phyloP scores from a whole-genome alignment of 2,797 vertebrate species.

The Pelochelys cantorii region DNA sequence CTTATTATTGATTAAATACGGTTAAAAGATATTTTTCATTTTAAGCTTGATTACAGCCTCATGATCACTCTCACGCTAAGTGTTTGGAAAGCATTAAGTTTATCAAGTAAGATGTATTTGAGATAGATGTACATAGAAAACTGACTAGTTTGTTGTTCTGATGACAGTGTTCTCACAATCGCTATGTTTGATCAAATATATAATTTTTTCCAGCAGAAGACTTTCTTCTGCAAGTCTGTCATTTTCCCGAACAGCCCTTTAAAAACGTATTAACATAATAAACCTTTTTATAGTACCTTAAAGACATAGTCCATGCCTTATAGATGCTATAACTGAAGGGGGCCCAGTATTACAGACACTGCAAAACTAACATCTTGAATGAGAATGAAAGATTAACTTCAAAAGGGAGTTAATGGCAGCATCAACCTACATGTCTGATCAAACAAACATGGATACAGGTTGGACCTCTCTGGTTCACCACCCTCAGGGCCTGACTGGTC shows the following conservation, averaged over 20 bases:
- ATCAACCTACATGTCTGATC: not conserved
- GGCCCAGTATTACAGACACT: not conserved
- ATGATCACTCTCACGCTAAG: slow-evolving; percentile 32
- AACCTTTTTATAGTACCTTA: too few species aligned
- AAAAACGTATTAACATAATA: too few species aligned
- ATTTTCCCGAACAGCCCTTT: fast-evolving
- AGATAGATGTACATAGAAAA: not conserved
- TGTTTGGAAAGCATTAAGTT: not conserved
- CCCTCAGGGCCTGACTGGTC: too few species aligned
- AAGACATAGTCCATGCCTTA: not conserved
- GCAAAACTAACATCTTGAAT: not conserved
- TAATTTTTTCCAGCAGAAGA: not conserved
- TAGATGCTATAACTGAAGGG: not conserved
- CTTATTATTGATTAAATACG: slow-evolving; percentile 33
- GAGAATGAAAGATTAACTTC: not conserved
- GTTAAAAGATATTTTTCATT: slow-evolving; percentile 10
- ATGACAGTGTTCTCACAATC: not conserved
- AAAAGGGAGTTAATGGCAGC: not conserved
- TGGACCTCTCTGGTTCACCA: too few species aligned
- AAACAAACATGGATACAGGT: not conserved
- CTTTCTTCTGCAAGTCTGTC: not conserved
- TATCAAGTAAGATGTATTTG: slow-evolving; percentile 12
- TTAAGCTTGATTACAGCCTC: slow-evolving; percentile 25
- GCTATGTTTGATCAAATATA: not conserved
- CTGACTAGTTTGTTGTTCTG: not conserved